These are phyloP conservation scores for Muscicapa comitata DNA, from an alignment of 2,797 vertebrate species.

Conservation along the genomic window DNA sequence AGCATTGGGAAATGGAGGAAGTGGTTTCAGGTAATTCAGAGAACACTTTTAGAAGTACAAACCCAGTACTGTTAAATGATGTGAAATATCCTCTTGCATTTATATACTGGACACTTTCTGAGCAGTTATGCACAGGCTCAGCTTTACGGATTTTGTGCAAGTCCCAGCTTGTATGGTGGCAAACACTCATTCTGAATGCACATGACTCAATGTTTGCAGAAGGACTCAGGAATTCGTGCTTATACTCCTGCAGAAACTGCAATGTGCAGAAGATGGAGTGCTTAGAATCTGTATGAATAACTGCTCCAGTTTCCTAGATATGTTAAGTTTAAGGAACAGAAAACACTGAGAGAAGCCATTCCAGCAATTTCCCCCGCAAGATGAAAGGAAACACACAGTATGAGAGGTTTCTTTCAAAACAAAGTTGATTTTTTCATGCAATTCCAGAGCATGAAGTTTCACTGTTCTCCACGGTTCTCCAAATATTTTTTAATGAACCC, in stretches of 20 bases:
- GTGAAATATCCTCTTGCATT: neutral
- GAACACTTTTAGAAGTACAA: neutral
- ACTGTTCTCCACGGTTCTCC: neutral
- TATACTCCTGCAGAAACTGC: neutral
- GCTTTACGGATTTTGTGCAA: neutral
- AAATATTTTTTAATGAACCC: neutral
- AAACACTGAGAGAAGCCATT: neutral
- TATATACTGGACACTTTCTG: neutral
- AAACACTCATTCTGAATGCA: neutral
- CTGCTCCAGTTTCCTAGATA: neutral
- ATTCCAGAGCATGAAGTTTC: neutral
- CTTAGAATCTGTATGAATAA: neutral
- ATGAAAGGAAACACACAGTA: neutral
- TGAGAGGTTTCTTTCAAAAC: neutral
- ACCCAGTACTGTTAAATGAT: neutral
- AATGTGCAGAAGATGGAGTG: neutral
- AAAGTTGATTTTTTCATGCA: neutral
- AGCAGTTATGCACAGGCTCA: neutral
- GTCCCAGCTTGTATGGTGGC: neutral
- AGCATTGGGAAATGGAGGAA: neutral
- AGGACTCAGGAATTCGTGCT: neutral
- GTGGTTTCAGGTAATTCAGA: neutral
- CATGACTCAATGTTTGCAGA: neutral
- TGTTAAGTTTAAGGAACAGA: neutral
- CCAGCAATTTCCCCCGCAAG: neutral